Percentiles rank a stretch among this genome's conserved stretches.
Evolutionary conservation across 1,140 invertebrate species (phyloP).

Genomic region (Calliphora vicina): DNA sequence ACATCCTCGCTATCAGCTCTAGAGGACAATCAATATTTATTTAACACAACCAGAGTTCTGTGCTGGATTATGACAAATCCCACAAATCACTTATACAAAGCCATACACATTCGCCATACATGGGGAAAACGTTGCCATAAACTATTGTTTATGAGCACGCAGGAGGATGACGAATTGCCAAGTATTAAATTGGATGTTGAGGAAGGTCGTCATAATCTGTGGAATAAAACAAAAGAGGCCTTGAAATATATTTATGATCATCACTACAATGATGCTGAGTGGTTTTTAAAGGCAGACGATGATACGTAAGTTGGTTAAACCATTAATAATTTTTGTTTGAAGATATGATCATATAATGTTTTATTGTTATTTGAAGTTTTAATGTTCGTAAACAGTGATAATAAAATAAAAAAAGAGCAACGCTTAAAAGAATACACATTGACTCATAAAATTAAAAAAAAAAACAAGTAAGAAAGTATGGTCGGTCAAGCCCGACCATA

Average conservation of each 20-base stretch:
- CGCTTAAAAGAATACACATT: too few relatives aligned
- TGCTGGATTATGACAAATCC: slow-evolving; percentile 92
- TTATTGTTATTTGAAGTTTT: neutral
- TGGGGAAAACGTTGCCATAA: slow-evolving; percentile 89
- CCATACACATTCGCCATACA: slow-evolving; percentile 82
- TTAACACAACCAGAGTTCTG: slow-evolving; percentile 74
- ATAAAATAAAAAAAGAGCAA: too few relatives aligned
- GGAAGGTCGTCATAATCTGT: slow-evolving; percentile 88
- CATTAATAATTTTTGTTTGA: neutral
- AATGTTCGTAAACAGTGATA: too few relatives aligned
- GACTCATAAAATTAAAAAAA: too few relatives aligned
- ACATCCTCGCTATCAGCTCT: neutral
- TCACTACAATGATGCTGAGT: slow-evolving; percentile 83
- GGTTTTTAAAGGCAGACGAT: slow-evolving; percentile 95
- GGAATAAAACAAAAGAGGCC: slow-evolving; percentile 92
- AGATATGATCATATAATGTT: neutral
- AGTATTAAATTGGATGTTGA: slow-evolving; percentile 75
- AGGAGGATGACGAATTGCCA: slow-evolving; percentile 71
- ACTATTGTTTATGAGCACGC: slow-evolving; percentile 80
- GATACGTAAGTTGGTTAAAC: slow-evolving; percentile 76
- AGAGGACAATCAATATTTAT: slow-evolving; percentile 36
- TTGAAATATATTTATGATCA: slow-evolving; percentile 87
- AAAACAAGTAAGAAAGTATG: too few relatives aligned
- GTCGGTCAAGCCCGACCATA: too few relatives aligned
- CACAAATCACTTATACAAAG: slow-evolving; percentile 80